Base-by-base conservation (phyloP, 2,888 invertebrate species). In the Prosopocoilus inquinatus region DNA sequence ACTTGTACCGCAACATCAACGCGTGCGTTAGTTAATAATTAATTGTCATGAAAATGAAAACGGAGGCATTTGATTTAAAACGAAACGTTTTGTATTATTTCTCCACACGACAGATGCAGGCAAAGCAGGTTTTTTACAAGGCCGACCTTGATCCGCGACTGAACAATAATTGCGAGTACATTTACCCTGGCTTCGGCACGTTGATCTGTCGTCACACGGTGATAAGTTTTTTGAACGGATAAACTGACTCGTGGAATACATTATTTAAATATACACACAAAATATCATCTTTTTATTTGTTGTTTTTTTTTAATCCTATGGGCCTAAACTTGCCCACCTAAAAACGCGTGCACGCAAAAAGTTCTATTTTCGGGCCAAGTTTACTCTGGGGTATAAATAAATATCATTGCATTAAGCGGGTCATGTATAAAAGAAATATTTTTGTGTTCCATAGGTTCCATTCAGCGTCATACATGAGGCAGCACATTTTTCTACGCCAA, bases 81-180 rank as follows among this genome's bases (percentile, higher is more conserved):
- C 3, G 20, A 28, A 28, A 28, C 20, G 20, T 5, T 28, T 28
- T 3, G 20, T 28, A 28, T 41, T 41, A 12, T 41, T 41, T 41
- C 12, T 15, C 15, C 9, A 41, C 13, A 15, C 33, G 47, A 38
- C 41, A 47, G 47, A 15, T 53, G 46, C 53, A 53, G 39, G 53
- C 20, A 53, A 47, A 62, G 61, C 62, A 62, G 62, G 62, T 63
- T 62, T 57, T 58, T 56, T 58, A 58, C 59, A 62, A 62, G 62
- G 62, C 55, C 64, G 62, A 57, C 64, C 64, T 64, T 64, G 64
- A 64, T 64, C 64, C 60, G 55, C 57, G 57, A 49, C 57, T 51
- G 53, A 58, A 53, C 59, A 60, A 61, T 64, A 61, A 60, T 60
- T 53, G 49, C 53, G 59, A 60, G 64, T 64, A 55, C 64, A 53